phyloP scores from a whole-genome alignment of 1,140 invertebrate genomes.

The Dreissena rostriformis region DNA sequence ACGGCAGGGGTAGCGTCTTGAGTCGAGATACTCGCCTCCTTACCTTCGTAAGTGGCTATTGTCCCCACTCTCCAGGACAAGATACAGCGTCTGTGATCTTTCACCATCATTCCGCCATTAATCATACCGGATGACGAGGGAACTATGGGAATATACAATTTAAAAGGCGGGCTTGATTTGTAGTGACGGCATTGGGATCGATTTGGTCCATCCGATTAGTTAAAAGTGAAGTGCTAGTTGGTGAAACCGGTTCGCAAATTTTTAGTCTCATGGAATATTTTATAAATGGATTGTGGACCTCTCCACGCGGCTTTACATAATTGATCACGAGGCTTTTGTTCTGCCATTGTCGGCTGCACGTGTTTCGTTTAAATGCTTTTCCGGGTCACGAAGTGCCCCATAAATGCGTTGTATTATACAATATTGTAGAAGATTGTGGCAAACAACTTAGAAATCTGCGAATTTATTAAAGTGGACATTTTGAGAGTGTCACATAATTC shows the following conservation, averaged over 20 bases:
- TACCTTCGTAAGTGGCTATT: constrained; percentile 17
- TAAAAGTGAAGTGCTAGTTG: constrained; percentile 29
- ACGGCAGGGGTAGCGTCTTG: not conserved
- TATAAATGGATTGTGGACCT: constrained; percentile 23
- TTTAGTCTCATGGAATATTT: constrained; percentile 51
- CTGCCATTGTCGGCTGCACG: constrained; percentile 24
- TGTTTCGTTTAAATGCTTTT: constrained; percentile 16
- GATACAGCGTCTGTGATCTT: constrained; percentile 41
- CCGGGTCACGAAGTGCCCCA: not conserved
- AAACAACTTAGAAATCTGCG: too few relatives aligned
- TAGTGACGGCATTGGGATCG: constrained; percentile 22
- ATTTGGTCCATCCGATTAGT: constrained; percentile 48
- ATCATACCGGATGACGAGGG: constrained; percentile 34
- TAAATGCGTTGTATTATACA: not conserved
- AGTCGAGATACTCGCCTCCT: constrained; percentile 20
- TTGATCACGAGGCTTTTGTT: constrained; percentile 51
- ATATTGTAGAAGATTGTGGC: not conserved
- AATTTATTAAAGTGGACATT: too few relatives aligned
- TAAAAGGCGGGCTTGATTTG: constrained; percentile 46
- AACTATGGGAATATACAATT: constrained; percentile 18
- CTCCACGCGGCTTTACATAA: constrained; percentile 45
- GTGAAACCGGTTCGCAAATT: constrained; percentile 34
- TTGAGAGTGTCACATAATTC: too few relatives aligned
- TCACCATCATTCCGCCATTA: constrained; percentile 39
- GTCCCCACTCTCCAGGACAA: constrained; percentile 32